These are phyloP conservation scores for Thaumatotibia leucotreta DNA, from an alignment of 1,140 invertebrate genomes.

Conservation along the genomic window DNA sequence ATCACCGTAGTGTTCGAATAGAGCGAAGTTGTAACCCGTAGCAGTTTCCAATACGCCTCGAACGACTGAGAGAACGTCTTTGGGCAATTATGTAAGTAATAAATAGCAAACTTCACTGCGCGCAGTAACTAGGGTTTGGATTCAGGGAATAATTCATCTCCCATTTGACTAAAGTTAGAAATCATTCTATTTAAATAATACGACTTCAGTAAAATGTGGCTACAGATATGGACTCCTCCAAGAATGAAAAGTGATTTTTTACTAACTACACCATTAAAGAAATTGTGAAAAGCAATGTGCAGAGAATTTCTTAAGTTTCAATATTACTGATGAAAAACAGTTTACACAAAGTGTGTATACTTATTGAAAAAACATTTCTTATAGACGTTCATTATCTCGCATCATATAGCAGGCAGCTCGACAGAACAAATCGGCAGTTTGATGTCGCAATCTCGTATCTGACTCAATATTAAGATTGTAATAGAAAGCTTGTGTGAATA, in stretches of 20 bases:
- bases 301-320: no score
- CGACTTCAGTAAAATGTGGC: no score
- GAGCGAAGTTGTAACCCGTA: neutral
- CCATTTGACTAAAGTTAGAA: no score
- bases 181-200: no score
- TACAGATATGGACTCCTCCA: no score
- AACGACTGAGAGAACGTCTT: neutral
- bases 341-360: neutral
- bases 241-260: no score
- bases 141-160: neutral
- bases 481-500: neutral
- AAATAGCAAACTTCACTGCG: slow-evolving; percentile 2
- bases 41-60: slow-evolving; percentile 2
- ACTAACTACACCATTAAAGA: no score
- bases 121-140: neutral
- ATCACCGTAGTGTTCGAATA: neutral
- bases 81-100: slow-evolving; percentile 2
- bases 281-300: no score
- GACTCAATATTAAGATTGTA: neutral
- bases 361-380: slow-evolving; percentile 6
- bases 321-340: neutral
- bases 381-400: slow-evolving; percentile 3
- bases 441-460: neutral
- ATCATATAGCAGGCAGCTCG: neutral
- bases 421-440: neutral